A percentile compares a stretch with the other conserved stretches of the same genome.
Evolutionary conservation across 53 echinoderm and acorn worm genomes (phyloP).

Genomic region (Luidia sarsii): DNA sequence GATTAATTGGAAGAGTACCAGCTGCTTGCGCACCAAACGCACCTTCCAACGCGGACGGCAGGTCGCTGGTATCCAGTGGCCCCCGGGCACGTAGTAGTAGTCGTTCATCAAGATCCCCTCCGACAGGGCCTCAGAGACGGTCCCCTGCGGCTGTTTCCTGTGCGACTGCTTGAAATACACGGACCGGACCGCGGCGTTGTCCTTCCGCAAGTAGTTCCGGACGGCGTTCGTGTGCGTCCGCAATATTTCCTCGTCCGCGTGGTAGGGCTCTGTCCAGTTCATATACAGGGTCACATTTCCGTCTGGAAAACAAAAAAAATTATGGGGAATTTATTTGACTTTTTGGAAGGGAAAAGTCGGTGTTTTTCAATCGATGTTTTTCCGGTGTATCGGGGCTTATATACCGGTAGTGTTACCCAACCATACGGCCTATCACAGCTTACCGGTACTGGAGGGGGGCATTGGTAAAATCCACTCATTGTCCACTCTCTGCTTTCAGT

Average conservation of each 20-base stretch:
- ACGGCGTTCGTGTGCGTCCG: conserved; percentile 30
- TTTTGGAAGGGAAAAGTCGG: background rate
- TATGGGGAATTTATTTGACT: too few species aligned
- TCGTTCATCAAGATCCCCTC: conserved; percentile 63
- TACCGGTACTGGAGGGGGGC: too few species aligned
- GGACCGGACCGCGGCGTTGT: conserved; percentile 12
- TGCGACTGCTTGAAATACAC: conserved; percentile 4
- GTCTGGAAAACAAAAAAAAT: conserved; percentile 34
- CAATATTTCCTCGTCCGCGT: conserved; percentile 66
- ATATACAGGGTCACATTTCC: conserved; percentile 67
- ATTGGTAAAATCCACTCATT: too few species aligned
- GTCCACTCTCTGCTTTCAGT: too few species aligned
- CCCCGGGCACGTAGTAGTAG: conserved; percentile 77
- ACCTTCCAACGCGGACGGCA: conserved; percentile 95
- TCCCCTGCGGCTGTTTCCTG: conserved; percentile 2
- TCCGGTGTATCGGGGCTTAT: background rate
- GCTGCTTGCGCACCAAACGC: conserved; percentile 1
- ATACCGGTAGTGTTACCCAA: too few species aligned
- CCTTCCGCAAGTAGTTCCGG: background rate
- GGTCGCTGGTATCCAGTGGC: conserved; percentile 83
- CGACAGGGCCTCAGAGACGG: conserved; percentile 46
- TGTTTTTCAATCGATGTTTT: background rate
- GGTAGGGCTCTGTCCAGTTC: conserved; percentile 61
- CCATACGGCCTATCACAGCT: too few species aligned
- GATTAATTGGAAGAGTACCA: background rate